A percentile compares a stretch with the other conserved stretches of the same genome.
These are phyloP conservation scores for Trypoxylon attenuatum DNA, from an alignment of 2,888 invertebrate species.

Conservation along the genomic window DNA sequence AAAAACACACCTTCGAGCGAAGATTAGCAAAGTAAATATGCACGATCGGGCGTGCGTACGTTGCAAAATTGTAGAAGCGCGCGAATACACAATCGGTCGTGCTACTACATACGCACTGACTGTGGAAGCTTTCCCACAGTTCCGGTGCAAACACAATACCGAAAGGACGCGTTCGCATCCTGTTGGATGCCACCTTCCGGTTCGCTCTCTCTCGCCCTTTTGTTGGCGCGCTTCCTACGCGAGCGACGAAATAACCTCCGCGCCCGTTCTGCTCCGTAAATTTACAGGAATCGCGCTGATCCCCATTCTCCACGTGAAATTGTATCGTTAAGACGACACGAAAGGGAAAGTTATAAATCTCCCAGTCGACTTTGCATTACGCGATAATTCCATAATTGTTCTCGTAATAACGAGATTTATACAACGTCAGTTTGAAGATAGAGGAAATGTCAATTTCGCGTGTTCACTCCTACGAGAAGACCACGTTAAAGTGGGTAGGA, in stretches of 20 bases:
- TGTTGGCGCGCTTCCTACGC: slow-evolving; percentile 23
- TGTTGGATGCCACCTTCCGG: slow-evolving; percentile 65
- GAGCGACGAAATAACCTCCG: slow-evolving; percentile 31
- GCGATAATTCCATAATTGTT: too few relatives aligned
- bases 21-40: too few relatives aligned
- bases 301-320: slow-evolving; percentile 5
- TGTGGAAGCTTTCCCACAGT: slow-evolving; percentile 69
- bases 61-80: too few relatives aligned
- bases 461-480: too few relatives aligned
- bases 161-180: slow-evolving; percentile 64
- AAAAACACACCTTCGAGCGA: too few relatives aligned
- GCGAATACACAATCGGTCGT: slow-evolving; percentile 7
- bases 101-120: slow-evolving; percentile 29
- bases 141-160: slow-evolving; percentile 64
- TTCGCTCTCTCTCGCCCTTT: slow-evolving; percentile 33
- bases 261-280: slow-evolving; percentile 48
- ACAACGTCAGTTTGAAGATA: too few relatives aligned
- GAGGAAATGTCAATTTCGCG: too few relatives aligned
- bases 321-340: not conserved
- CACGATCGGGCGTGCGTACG: too few relatives aligned
- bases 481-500: too few relatives aligned
- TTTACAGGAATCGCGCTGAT: slow-evolving; percentile 46
- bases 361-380: too few relatives aligned
- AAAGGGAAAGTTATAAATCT: not conserved
- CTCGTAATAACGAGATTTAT: too few relatives aligned